Percentiles rank a stretch among this genome's conserved stretches.
Conservation (phyloP, 2,888 invertebrate genomes). For the Sabellastarte sp. region DNA sequence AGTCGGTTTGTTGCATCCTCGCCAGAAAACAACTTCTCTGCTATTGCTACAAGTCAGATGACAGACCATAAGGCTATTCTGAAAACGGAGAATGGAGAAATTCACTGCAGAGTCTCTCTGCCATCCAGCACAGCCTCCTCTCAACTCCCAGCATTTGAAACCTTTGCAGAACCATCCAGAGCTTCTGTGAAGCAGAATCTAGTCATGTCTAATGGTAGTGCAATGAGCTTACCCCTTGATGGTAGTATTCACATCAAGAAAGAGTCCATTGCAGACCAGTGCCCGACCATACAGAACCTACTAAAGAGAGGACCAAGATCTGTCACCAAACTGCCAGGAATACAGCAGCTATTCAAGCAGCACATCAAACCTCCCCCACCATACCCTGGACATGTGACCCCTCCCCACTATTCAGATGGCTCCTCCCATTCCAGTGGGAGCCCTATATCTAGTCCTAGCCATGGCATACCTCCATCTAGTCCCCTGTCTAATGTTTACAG, state of each 20-base stretch:
- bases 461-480: not conserved
- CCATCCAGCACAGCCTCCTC: not conserved
- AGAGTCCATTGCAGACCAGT: not conserved
- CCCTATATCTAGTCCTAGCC: not conserved
- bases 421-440: not conserved
- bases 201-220: too few species aligned
- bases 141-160: not conserved
- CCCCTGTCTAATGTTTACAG: not conserved
- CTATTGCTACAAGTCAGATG: not conserved
- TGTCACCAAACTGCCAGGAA: not conserved
- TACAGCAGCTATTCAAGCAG: conserved; percentile 3
- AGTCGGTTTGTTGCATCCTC: not conserved
- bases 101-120: not conserved
- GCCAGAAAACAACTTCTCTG: too few species aligned
- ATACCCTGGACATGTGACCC: not conserved
- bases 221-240: not conserved
- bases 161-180: not conserved
- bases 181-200: not conserved
- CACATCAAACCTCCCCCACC: conserved; percentile 1
- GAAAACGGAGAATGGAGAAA: not conserved
- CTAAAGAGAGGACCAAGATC: not conserved
- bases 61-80: not conserved
- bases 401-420: not conserved
- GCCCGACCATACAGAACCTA: not conserved
- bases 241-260: not conserved